A percentile compares a stretch with the other conserved stretches of the same genome.
Conservation (phyloP, 2,113 vertebrate genomes). For the Gymnobelideus leadbeateri region DNA sequence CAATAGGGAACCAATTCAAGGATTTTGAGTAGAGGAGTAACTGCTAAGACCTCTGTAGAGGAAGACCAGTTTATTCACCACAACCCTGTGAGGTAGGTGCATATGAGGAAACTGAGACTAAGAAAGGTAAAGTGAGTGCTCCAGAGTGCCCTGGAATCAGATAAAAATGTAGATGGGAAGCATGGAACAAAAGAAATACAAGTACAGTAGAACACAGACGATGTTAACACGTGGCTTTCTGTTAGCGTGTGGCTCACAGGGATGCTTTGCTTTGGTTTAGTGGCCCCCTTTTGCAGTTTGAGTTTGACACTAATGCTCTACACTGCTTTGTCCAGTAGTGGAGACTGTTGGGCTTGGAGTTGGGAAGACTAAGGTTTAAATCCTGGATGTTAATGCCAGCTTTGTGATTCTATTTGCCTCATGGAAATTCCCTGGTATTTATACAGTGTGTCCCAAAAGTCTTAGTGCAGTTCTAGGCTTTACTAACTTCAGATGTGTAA, state of each 20-base stretch:
- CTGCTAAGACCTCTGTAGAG: not conserved
- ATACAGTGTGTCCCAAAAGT: no score
- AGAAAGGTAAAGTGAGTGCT: not conserved
- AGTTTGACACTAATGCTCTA: no score
- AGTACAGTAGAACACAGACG: not conserved
- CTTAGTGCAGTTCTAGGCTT: no score
- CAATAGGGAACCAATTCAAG: not conserved
- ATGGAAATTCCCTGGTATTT: no score
- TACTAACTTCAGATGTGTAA: not conserved
- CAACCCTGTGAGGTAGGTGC: not conserved
- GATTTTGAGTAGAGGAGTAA: not conserved
- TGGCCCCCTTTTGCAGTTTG: no score
- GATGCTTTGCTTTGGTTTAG: not conserved
- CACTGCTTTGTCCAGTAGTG: no score
- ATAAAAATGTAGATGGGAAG: not conserved
- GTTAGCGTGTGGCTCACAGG: not conserved
- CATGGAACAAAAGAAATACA: not conserved
- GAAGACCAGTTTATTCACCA: not conserved
- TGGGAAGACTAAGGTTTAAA: no score
- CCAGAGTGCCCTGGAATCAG: not conserved
- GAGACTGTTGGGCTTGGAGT: no score
- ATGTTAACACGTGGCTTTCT: not conserved
- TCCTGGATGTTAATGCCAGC: no score
- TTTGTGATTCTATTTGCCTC: no score
- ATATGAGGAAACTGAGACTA: not conserved